Conservation (phyloP, 2,113 vertebrate genomes). For the Willisornis vidua region DNA sequence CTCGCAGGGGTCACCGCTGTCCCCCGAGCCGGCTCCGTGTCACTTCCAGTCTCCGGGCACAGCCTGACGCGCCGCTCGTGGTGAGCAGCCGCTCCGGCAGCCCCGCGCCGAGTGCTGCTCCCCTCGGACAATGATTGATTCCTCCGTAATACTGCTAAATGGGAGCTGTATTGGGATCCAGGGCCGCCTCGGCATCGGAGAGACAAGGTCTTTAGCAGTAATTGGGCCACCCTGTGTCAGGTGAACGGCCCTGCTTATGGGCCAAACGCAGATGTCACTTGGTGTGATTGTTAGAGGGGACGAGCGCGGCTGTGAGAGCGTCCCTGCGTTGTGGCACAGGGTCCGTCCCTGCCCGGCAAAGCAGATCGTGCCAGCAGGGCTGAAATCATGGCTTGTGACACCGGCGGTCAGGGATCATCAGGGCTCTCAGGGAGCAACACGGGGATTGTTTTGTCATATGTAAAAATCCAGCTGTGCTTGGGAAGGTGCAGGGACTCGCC, state of each 20-base stretch:
- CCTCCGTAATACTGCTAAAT: conserved; percentile 84
- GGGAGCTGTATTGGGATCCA: conserved; percentile 72
- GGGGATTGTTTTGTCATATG: background rate
- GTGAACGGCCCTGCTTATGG: conserved; percentile 82
- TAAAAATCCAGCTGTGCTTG: background rate
- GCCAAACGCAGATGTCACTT: conserved; percentile 85
- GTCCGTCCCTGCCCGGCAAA: background rate
- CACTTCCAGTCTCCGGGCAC: conserved; percentile 75
- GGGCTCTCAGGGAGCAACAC: background rate
- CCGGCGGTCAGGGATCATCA: background rate
- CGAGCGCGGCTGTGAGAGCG: background rate
- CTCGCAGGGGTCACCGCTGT: conserved; percentile 69
- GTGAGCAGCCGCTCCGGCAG: conserved; percentile 44
- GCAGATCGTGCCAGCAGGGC: background rate
- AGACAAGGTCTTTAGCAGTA: conserved; percentile 80
- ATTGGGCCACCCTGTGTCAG: conserved; percentile 88
- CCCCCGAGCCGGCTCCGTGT: conserved; percentile 80
- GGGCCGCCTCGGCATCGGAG: conserved; percentile 38
- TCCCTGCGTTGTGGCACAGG: background rate
- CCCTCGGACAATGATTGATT: conserved; percentile 86
- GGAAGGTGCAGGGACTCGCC: background rate
- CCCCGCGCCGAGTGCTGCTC: conserved; percentile 57
- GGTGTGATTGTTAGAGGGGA: conserved; percentile 74
- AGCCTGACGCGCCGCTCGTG: conserved; percentile 63
- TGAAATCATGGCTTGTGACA: conserved; percentile 63